phyloP scores from a whole-genome alignment of 1,140 invertebrate genomes.

The Nasonia giraulti region DNA sequence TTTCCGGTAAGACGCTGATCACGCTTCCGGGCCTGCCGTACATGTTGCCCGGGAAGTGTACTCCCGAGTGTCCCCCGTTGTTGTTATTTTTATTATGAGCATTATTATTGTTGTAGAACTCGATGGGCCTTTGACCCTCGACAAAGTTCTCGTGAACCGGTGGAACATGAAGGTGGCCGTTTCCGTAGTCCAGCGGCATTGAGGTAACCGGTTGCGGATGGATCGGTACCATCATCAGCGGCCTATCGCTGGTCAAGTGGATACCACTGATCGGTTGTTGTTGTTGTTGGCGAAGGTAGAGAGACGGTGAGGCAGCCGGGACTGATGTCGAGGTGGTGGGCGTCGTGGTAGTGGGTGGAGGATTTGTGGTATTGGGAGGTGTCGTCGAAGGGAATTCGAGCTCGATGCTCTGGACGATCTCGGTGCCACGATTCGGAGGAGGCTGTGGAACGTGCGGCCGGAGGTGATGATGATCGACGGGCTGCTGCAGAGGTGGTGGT shows the following conservation, averaged over 20 bases:
- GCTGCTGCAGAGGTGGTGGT: constrained; percentile 14
- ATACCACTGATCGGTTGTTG: neutral
- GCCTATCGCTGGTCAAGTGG: constrained; percentile 16
- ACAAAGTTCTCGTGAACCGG: constrained; percentile 56
- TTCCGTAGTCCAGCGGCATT: constrained; percentile 60
- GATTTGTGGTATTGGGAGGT: constrained; percentile 24
- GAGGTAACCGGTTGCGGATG: constrained; percentile 57
- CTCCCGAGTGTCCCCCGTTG: constrained; percentile 5
- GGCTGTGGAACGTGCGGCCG: neutral
- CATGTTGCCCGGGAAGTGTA: constrained; percentile 51
- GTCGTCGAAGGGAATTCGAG: constrained; percentile 21
- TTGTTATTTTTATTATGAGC: neutral
- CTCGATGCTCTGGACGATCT: neutral
- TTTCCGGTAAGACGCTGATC: constrained; percentile 66
- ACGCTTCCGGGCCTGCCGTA: constrained; percentile 53
- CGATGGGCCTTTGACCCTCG: constrained; percentile 48
- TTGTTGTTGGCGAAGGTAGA: neutral
- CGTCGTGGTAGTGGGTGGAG: neutral
- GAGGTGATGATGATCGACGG: neutral
- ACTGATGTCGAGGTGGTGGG: constrained; percentile 12
- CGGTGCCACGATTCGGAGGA: neutral
- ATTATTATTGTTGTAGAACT: constrained; percentile 20
- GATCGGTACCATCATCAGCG: neutral
- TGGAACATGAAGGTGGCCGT: constrained; percentile 19
- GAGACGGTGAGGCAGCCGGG: constrained; percentile 16